A percentile compares a stretch with the other conserved stretches of the same genome.
Conservation (phyloP, 92 coral and sea anemone species). For the Scolanthus callimorphus region DNA sequence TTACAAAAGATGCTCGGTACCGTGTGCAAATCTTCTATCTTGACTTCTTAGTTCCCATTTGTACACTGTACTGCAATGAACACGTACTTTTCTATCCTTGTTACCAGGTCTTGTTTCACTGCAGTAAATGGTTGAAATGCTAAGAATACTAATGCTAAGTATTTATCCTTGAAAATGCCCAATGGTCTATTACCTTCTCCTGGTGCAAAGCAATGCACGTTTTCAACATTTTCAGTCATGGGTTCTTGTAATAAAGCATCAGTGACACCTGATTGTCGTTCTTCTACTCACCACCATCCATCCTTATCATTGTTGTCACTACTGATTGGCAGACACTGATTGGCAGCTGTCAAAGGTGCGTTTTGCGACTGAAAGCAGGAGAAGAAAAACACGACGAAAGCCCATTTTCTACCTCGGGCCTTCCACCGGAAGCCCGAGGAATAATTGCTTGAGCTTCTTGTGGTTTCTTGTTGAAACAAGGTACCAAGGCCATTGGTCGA, state of each 20-base stretch:
- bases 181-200: constrained; percentile 72
- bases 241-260: constrained; percentile 62
- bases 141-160: constrained; percentile 39
- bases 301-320: constrained; percentile 39
- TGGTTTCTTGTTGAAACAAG: too few relatives aligned
- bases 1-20: constrained; percentile 71
- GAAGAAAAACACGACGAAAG: too few relatives aligned
- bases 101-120: constrained; percentile 52
- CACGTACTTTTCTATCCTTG: constrained; percentile 49
- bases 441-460: too few relatives aligned
- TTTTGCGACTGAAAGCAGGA: too few relatives aligned
- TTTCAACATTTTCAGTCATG: too few relatives aligned
- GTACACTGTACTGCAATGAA: constrained; percentile 52
- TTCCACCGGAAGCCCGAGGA: too few relatives aligned
- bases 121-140: constrained; percentile 64
- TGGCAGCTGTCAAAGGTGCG: too few relatives aligned
- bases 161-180: constrained; percentile 44
- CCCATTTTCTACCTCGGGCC: too few relatives aligned
- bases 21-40: constrained; percentile 72
- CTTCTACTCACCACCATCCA: constrained; percentile 60
- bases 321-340: too few relatives aligned
- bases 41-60: constrained; percentile 64
- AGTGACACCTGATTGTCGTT: constrained; percentile 51
- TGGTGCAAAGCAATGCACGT: constrained; percentile 67
- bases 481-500: too few relatives aligned